Base-by-base conservation (phyloP, 1,140 invertebrate genomes). In the Nasonia longicornis region DNA sequence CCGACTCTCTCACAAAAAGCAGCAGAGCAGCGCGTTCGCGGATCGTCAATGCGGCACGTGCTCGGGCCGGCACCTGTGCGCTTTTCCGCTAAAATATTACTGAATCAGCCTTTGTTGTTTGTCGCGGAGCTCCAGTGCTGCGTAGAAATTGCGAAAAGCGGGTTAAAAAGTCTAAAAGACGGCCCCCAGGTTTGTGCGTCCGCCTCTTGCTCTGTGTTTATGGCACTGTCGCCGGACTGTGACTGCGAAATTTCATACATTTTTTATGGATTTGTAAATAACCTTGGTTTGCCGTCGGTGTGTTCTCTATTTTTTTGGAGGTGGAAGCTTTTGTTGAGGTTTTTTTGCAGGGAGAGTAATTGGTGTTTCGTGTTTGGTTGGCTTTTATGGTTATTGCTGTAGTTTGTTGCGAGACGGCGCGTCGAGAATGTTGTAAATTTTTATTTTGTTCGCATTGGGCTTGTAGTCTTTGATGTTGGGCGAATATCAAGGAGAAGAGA, bases 81-180 rank as follows among this genome's bases (percentile, higher is more conserved):
- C 14, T 38, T 67, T 14, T 20, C 66, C 11, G 22, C 22, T 76
- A 63, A 76, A 76, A 76, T 76, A 76, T 76, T 76, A 76, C 73
- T 64, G 73, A 76, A 76, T 64, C n/a, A n/a, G 29, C 73, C 48
- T 76, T 76, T 76, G 48, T 76, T 64, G 48, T 26, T 38, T 26
- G 45, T 58, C 29, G 72, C 7, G 20, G 12, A 11, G 72, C 1
- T 22, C 6, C 10, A 26, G 7, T 35, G 52, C 73, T 29, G 10
- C 48, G 63, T 29, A n/a, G 52, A 76, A 48, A 78, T 31, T 70
- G 77, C 66, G 45, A 48, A 67, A 67, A 67, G 26, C 67, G 77
- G 67, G 67, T 69, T 78, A 78, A 78, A 78, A 78, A 26, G 77
- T 70, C n/a, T 52, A 78, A 78, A 29, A 67, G 64, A 77, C 63